Evolutionary conservation across 2,113 vertebrate species (phyloP), one percentile per base, ranked within the genome.

Genomic region (Megaceryle maxima): DNA sequence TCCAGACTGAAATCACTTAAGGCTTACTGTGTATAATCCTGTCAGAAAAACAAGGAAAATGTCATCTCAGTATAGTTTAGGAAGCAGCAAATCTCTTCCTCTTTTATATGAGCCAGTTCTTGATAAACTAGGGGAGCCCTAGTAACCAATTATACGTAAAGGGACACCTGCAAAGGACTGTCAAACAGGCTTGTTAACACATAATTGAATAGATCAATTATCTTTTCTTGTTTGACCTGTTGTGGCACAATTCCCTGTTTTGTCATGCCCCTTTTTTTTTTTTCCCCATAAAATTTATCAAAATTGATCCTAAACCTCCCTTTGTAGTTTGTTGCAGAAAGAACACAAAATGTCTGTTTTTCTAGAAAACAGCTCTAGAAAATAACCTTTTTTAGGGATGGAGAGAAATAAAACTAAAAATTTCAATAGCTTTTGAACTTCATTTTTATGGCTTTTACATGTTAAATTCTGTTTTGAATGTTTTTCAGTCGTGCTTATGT

Each of bases 331-430:
- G 9, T 74, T 94, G 21, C 51, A 80, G 25, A 84, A 96, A 62
- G n/a, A 90, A 22, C 55, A 50, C 28, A 86, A 97, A 75, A 51
- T 51, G 14, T 75, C 55, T 76, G 33, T 35, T 87, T 97, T 97
- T 88, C 85, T 94, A 64, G 43, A 90, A 95, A 96, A 72, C 13
- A 68, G 9, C 56, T 66, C 44, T 85, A 85, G 87, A 91, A 96
- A 91, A 86, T 70, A 55, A 74, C 70, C 11, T 41, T 25, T 51
- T 51, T 51, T 25, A 51, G 12, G 50, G 5, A 16, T 39, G 6
- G 13, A 63, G 10, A 81, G 51, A 86, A 88, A 70, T 48, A 48
- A 60, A 94, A 46, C 3, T 72, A 67, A 70, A 41, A 33, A 56
- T 3, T 63, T 77, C 35, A 90, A 20, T 37, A 69, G 21, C 17